Evolutionary conservation across 2,113 vertebrate species (phyloP).

Genomic region (Neotragus moschatus): DNA sequence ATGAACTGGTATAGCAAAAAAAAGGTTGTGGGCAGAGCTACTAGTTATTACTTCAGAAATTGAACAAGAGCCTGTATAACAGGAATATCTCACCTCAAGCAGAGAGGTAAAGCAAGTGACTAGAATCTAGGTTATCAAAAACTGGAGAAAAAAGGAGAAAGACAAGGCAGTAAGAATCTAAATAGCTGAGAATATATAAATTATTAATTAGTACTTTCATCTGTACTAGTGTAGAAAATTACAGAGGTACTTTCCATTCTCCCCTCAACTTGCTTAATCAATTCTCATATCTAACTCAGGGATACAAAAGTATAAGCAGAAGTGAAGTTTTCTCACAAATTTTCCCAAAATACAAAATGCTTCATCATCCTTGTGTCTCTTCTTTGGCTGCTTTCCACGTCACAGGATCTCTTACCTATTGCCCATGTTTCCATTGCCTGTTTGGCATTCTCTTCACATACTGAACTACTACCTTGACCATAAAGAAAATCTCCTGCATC

Average conservation of each 20-base stretch:
- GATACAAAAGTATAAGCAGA: neutral
- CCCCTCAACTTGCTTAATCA: conserved; percentile 12
- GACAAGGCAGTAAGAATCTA: neutral
- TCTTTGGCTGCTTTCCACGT: conserved; percentile 6
- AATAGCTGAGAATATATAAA: conserved; percentile 20
- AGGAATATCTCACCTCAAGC: neutral
- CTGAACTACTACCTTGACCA: neutral
- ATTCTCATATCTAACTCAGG: conserved; percentile 27
- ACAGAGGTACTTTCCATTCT: conserved; percentile 2
- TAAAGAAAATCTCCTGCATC: conserved; percentile 23
- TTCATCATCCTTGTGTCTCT: neutral
- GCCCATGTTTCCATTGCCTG: conserved; percentile 7
- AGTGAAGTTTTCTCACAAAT: conserved; percentile 3
- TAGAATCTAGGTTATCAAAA: conserved; percentile 10
- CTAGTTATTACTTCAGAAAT: neutral
- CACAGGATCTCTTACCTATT: neutral
- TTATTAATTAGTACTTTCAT: conserved; percentile 12
- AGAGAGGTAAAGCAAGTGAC: neutral
- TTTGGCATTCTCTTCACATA: conserved; percentile 22
- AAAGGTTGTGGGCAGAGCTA: neutral
- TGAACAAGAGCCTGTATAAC: neutral
- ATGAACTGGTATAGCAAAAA: neutral
- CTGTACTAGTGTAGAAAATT: conserved; percentile 20
- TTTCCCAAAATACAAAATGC: conserved; percentile 6
- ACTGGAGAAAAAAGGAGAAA: neutral